Percentiles rank a stretch among this genome's conserved stretches.
phyloP scores from a whole-genome alignment of 2,113 vertebrate species.

The Clupea harengus region DNA sequence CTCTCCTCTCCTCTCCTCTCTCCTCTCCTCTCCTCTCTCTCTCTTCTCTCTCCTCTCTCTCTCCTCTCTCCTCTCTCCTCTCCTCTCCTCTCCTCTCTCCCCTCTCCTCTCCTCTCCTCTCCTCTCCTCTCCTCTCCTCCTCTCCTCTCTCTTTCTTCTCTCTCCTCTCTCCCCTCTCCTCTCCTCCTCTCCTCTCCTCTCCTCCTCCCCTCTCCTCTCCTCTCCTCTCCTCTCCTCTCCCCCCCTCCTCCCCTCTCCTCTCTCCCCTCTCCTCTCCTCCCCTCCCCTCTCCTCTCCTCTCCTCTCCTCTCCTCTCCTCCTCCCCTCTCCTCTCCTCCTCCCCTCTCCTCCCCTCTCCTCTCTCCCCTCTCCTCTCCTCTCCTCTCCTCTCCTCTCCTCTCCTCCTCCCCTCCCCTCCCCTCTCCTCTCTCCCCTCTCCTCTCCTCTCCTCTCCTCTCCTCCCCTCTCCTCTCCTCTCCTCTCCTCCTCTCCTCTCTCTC shows the following conservation, averaged over 20 bases:
- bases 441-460: background rate
- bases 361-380: background rate
- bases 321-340: background rate
- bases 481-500: background rate
- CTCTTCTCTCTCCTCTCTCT: background rate
- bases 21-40: background rate
- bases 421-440: background rate
- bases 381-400: background rate
- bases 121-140: background rate
- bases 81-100: background rate
- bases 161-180: no score
- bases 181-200: background rate
- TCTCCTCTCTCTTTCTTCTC: no score
- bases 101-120: background rate
- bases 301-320: background rate
- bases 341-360: background rate
- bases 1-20: background rate
- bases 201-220: no score
- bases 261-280: background rate
- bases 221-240: background rate
- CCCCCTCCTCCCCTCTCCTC: background rate
- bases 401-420: background rate
- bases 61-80: background rate
- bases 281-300: background rate
- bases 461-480: no score